A percentile compares a stretch with the other conserved stretches of the same genome.
phyloP scores from a whole-genome alignment of 2,888 invertebrate species.

The Stomorhina lunata region DNA sequence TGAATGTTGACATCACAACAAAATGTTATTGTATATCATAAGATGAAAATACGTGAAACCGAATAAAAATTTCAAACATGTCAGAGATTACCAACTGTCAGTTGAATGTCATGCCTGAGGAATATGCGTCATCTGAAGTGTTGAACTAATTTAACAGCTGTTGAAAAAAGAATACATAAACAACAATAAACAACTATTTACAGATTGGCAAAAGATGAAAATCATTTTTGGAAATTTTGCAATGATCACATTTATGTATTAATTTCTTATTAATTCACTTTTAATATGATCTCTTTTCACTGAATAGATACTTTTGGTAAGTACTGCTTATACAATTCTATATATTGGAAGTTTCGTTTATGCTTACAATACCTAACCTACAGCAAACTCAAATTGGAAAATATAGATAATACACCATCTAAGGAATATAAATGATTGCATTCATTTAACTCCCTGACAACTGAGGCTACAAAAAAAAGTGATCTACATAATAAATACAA shows the following conservation, averaged over 20 bases:
- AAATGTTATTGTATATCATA: slow-evolving; percentile 65
- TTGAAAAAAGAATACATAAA: slow-evolving; percentile 72
- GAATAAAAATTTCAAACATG: slow-evolving; percentile 74
- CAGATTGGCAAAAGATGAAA: slow-evolving; percentile 29
- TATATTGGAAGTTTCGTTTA: no score
- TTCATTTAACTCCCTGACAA: slow-evolving; percentile 4
- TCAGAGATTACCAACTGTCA: slow-evolving; percentile 79
- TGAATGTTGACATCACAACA: slow-evolving; percentile 58
- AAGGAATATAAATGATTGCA: neutral
- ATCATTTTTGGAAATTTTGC: no score
- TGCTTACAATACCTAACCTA: no score
- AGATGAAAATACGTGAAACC: slow-evolving; percentile 9
- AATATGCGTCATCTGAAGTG: slow-evolving; percentile 79
- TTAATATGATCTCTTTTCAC: no score
- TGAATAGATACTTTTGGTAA: no score
- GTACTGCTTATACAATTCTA: no score
- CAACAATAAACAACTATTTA: slow-evolving; percentile 48
- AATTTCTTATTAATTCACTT: no score
- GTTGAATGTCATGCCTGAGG: slow-evolving; percentile 78
- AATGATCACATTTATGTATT: no score
- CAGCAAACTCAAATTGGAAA: no score
- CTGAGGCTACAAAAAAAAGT: slow-evolving; percentile 52
- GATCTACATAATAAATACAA: slow-evolving; percentile 64
- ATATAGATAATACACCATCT: neutral
- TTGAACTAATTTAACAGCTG: slow-evolving; percentile 80